Conservation (phyloP, 2,113 vertebrate genomes). For the Ameiurus melas region DNA sequence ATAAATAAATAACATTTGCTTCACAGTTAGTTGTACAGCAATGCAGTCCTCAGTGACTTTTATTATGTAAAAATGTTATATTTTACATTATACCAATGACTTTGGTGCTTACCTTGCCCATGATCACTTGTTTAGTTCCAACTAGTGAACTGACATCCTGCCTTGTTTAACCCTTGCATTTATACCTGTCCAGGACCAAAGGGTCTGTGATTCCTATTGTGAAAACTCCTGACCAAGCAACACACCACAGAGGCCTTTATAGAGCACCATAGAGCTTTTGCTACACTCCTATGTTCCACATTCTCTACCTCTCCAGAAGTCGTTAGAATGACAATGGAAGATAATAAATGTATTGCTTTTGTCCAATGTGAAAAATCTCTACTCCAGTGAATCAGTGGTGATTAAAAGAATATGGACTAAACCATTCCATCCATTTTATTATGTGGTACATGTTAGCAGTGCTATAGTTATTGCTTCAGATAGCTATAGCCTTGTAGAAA, state of each 20-base stretch:
- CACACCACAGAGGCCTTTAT: not conserved
- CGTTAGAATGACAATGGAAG: not conserved
- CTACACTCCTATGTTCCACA: not conserved
- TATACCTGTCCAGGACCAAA: conserved; percentile 24
- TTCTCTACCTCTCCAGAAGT: not conserved
- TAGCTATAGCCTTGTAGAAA: not conserved
- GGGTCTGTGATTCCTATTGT: conserved; percentile 7
- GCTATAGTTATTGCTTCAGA: not conserved
- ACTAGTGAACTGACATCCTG: conserved; percentile 11
- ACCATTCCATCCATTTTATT: not conserved
- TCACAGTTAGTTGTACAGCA: not conserved
- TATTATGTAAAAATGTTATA: not conserved
- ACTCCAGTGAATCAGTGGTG: not conserved
- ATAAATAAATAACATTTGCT: not conserved
- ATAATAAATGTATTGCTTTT: not conserved
- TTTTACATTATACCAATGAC: not conserved
- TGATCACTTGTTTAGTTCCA: not conserved
- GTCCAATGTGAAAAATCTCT: not conserved
- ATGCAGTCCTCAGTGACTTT: not conserved
- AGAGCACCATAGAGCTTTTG: not conserved
- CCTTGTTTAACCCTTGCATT: not conserved
- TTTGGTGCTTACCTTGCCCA: conserved; percentile 12
- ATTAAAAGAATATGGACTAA: not conserved
- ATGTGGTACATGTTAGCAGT: not conserved
- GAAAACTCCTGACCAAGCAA: conserved; percentile 1